Evolutionary conservation across 2,797 vertebrate genomes (phyloP).

Genomic region (Aldrovandia affinis): DNA sequence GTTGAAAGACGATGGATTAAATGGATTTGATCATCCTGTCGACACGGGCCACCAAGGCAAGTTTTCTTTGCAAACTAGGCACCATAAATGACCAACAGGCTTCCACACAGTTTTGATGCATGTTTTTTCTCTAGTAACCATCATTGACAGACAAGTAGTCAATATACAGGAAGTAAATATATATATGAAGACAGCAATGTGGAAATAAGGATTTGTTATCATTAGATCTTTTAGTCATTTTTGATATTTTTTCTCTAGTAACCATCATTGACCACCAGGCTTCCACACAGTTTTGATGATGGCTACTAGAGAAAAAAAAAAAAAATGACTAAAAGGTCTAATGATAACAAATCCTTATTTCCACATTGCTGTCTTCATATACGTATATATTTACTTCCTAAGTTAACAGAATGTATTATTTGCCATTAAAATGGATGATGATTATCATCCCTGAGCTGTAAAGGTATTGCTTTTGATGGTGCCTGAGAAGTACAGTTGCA

Average conservation of each 20-base stretch:
- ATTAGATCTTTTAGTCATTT: background rate
- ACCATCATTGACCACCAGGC: no score
- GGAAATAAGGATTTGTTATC: background rate
- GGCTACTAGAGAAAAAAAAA: background rate
- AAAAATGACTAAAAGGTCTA: background rate
- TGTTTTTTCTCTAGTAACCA: no score
- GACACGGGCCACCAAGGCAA: background rate
- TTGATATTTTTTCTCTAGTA: background rate
- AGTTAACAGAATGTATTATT: background rate
- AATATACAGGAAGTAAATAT: background rate
- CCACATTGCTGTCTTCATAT: background rate
- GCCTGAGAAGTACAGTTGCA: slow-evolving; percentile 46
- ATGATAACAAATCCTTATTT: background rate
- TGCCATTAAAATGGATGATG: background rate
- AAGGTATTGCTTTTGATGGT: background rate
- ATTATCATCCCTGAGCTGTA: background rate
- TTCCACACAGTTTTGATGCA: background rate
- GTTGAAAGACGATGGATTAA: background rate
- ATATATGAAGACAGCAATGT: background rate
- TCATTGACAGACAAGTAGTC: no score
- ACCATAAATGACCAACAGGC: no score
- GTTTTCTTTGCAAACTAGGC: no score
- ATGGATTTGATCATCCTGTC: background rate
- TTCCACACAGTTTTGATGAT: background rate
- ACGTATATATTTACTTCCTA: background rate